A percentile compares a stretch with the other conserved stretches of the same genome.
phyloP scores from a whole-genome alignment of 2,797 vertebrate genomes.

The Taeniopygia guttata region DNA sequence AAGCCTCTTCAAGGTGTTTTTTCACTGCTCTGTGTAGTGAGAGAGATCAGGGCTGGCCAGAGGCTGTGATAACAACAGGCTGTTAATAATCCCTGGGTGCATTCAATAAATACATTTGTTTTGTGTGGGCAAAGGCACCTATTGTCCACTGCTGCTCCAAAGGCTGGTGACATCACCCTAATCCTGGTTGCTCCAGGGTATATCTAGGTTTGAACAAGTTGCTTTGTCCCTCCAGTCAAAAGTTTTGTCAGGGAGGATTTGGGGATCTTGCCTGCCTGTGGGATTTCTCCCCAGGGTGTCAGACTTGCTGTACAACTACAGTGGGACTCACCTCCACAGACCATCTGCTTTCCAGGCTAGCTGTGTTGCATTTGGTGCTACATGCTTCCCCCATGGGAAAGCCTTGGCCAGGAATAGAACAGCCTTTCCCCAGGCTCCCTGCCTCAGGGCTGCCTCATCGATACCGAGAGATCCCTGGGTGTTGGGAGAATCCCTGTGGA shows the following conservation, averaged over 20 bases:
- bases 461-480: fast-evolving
- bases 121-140: neutral
- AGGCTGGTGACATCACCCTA: neutral
- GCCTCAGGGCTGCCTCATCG: neutral
- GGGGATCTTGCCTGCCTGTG: neutral
- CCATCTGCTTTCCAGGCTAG: slow-evolving; percentile 40
- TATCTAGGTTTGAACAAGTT: neutral
- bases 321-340: slow-evolving; percentile 38
- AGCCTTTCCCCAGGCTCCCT: neutral
- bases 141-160: fast-evolving
- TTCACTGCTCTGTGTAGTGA: neutral
- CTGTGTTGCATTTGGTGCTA: neutral
- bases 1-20: neutral
- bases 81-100: neutral
- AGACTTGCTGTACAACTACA: neutral
- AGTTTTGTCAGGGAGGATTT: neutral
- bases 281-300: slow-evolving; percentile 10
- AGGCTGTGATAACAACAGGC: neutral
- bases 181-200: neutral
- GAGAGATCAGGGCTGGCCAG: neutral
- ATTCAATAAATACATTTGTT: neutral
- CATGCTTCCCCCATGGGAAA: neutral
- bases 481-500: neutral
- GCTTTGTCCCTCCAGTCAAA: neutral
- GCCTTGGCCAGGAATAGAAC: slow-evolving; percentile 2